Conservation (phyloP, 1,140 invertebrate species). For the Tyrophagus putrescentiae region DNA sequence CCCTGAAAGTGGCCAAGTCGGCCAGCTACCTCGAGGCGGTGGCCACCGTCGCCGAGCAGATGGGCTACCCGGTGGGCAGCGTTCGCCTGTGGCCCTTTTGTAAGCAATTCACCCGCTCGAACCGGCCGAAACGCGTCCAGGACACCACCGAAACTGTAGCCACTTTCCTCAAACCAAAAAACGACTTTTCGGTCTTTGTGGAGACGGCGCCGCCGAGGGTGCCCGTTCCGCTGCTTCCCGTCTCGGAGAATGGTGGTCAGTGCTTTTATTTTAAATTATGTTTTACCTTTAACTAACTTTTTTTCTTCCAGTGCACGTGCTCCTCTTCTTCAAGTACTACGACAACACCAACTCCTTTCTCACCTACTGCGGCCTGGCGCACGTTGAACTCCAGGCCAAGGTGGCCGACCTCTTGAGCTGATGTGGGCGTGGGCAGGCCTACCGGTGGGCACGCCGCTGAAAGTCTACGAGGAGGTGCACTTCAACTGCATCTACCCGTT, state of each 20-base stretch:
- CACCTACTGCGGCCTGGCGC: slow-evolving; percentile 81
- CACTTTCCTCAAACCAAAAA: slow-evolving; percentile 61
- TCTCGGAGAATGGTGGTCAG: slow-evolving; percentile 74
- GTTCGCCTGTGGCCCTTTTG: slow-evolving; percentile 84
- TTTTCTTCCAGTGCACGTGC: slow-evolving; percentile 48
- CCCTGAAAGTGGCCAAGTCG: slow-evolving; percentile 74
- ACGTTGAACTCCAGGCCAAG: slow-evolving; percentile 65
- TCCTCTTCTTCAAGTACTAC: slow-evolving; percentile 90
- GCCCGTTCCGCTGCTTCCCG: slow-evolving; percentile 51
- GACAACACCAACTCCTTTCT: slow-evolving; percentile 79
- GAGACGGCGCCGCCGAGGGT: slow-evolving; percentile 73
- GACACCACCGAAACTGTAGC: slow-evolving; percentile 63
- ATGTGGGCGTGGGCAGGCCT: slow-evolving; percentile 64
- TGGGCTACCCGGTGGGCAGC: slow-evolving; percentile 70
- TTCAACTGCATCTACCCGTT: slow-evolving; percentile 75
- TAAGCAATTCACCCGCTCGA: slow-evolving; percentile 67
- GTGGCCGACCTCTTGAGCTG: slow-evolving; percentile 68
- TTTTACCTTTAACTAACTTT: background rate
- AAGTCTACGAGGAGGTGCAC: slow-evolving; percentile 58
- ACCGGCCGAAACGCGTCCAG: slow-evolving; percentile 65
- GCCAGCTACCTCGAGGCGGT: slow-evolving; percentile 68
- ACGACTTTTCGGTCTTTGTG: slow-evolving; percentile 83
- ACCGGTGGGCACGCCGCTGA: slow-evolving; percentile 34
- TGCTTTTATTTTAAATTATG: too few species aligned
- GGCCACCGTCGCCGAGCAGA: slow-evolving; percentile 62